Conservation (phyloP, 1,140 invertebrate genomes). For the Solenopsis fugax region DNA sequence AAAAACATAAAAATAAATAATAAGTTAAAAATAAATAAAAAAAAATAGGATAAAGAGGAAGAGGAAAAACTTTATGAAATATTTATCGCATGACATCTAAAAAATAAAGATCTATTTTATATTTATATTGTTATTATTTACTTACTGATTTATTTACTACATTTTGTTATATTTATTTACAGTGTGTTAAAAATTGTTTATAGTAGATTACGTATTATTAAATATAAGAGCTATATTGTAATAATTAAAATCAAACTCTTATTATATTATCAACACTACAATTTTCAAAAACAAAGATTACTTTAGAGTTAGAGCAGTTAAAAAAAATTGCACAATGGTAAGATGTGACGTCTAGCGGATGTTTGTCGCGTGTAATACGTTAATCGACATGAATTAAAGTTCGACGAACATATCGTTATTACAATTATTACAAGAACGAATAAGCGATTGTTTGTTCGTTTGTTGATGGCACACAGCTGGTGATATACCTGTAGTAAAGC, state of each 20-base stretch:
- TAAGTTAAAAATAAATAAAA: neutral
- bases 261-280: neutral
- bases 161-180: neutral
- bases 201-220: too few relatives aligned
- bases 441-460: neutral
- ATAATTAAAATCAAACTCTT: neutral
- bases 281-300: neutral
- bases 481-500: conserved; percentile 21
- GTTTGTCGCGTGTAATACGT: neutral
- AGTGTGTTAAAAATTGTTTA: neutral
- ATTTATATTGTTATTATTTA: conserved; percentile 1
- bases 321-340: neutral
- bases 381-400: neutral
- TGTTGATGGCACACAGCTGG: neutral
- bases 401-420: neutral
- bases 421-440: neutral
- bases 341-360: neutral
- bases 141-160: neutral
- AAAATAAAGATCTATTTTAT: neutral
- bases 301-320: neutral
- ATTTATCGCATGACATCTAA: neutral
- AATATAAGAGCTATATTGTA: neutral
- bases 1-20: too few relatives aligned
- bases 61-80: neutral
- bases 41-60: neutral